A percentile compares a stretch with the other conserved stretches of the same genome.
These are phyloP conservation scores for Corvus hawaiiensis DNA, from an alignment of 2,113 vertebrate genomes.

Conservation along the genomic window DNA sequence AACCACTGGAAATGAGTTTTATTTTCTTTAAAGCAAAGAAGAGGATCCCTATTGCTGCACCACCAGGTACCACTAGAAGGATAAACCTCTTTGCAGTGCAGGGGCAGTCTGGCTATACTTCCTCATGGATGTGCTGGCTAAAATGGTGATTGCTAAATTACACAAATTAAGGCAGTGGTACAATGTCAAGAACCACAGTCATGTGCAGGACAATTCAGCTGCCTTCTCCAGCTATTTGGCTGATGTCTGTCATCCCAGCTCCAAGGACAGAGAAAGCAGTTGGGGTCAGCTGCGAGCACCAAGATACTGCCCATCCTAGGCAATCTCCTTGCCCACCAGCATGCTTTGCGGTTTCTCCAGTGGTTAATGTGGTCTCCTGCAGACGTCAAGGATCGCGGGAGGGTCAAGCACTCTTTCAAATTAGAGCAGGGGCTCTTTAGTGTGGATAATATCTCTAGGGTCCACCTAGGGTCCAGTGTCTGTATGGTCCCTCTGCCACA, in stretches of 20 bases:
- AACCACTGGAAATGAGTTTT: background rate
- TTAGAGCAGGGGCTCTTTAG: background rate
- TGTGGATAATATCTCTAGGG: background rate
- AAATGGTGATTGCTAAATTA: background rate
- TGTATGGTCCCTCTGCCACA: background rate
- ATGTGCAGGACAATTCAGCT: background rate
- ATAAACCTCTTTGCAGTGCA: background rate
- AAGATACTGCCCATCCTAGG: background rate
- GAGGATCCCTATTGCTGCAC: background rate
- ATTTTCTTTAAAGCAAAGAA: background rate
- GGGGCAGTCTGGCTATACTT: background rate
- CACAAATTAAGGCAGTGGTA: background rate
- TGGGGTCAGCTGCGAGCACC: background rate
- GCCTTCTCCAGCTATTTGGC: background rate
- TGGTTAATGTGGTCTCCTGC: background rate
- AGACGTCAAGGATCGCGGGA: background rate
- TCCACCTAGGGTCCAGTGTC: background rate
- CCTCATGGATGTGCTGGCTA: background rate
- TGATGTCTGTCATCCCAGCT: background rate
- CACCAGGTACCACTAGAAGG: background rate
- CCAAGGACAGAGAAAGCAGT: background rate
- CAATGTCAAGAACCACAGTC: background rate
- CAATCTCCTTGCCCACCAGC: background rate
- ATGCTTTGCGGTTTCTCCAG: background rate
- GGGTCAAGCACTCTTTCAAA: background rate